Base-by-base conservation (phyloP, 2,888 invertebrate species). In the Entomobrya proxima region DNA sequence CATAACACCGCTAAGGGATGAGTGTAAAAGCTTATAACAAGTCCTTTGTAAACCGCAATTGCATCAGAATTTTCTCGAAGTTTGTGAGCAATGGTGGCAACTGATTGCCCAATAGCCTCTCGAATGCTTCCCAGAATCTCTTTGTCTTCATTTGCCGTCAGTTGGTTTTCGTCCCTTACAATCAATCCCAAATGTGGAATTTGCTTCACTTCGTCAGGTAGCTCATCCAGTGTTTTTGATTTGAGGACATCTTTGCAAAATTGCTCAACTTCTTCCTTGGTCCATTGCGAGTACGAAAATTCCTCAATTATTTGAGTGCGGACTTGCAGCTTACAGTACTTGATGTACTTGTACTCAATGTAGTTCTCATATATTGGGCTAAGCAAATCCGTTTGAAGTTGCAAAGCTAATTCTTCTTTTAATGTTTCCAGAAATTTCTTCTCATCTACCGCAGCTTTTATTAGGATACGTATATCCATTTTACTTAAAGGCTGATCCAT, bases 301-400 rank as follows among this genome's bases (percentile, higher is more conserved):
- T 50, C 0, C 2, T 7, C 6, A 5, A n/a, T 0, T 9, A 74
- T 30, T 44, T 24, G n/a, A 4, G 32, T 50, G 24, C 37, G 27
- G 9, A 76, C 2, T 2, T 61, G 24, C 3, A 5, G 21, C 0
- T 11, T 40, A n/a, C 58, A 76, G 13, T 76, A 58, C 40, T 58
- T 58, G 58, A 76, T 7, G 15, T 37, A 76, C n/a, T 76, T 76
- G 76, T 58, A 76, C 15, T 75, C 55, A n/a, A n/a, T n/a, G n/a
- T n/a, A n/a, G n/a, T n/a, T n/a, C n/a, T n/a, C n/a, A n/a, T n/a
- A n/a, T n/a, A n/a, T n/a, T n/a, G n/a, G n/a, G n/a, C n/a, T n/a
- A n/a, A n/a, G n/a, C n/a, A n/a, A n/a, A n/a, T n/a, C n/a, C n/a
- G n/a, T n/a, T n/a, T n/a, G n/a, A n/a, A n/a, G n/a, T n/a, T n/a